A percentile compares a stretch with the other conserved stretches of the same genome.
Conservation (phyloP, 1,140 invertebrate species). For the Sminthurides bifidus region DNA sequence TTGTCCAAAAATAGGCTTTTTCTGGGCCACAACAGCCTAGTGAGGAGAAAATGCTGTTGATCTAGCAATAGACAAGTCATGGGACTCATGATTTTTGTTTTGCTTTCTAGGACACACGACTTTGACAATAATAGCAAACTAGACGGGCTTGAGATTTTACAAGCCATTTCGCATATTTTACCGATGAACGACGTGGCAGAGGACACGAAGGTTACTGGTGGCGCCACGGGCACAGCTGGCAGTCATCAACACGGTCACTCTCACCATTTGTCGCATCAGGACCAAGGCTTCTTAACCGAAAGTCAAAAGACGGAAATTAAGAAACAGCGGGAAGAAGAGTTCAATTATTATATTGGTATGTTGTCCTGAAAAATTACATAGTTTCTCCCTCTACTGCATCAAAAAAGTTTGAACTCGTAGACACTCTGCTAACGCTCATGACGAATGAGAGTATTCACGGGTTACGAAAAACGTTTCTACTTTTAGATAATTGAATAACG, state of each 20-base stretch:
- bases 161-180: slow-evolving; percentile 41
- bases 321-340: slow-evolving; percentile 28
- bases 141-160: slow-evolving; percentile 65
- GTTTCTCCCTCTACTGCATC: neutral
- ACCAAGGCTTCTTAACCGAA: slow-evolving; percentile 5
- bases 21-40: too few species aligned
- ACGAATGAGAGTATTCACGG: too few species aligned
- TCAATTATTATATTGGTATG: slow-evolving; percentile 30
- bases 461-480: too few species aligned
- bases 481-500: too few species aligned
- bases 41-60: too few species aligned
- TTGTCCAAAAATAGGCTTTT: too few species aligned
- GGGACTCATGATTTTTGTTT: neutral
- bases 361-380: neutral
- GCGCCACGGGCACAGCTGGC: slow-evolving; percentile 3
- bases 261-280: neutral
- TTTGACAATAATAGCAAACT: slow-evolving; percentile 64
- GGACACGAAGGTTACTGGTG: slow-evolving; percentile 8
- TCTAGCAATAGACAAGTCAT: too few species aligned
- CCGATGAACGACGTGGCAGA: slow-evolving; percentile 30
- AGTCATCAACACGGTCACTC: neutral
- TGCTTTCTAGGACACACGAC: slow-evolving; percentile 53
- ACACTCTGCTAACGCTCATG: neutral
- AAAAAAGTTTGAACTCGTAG: slow-evolving; percentile 5
- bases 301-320: slow-evolving; percentile 19